Evolutionary conservation across 2,797 vertebrate genomes (phyloP), one percentile per base, ranked within the genome.

Genomic region (Eulemur mongoz): DNA sequence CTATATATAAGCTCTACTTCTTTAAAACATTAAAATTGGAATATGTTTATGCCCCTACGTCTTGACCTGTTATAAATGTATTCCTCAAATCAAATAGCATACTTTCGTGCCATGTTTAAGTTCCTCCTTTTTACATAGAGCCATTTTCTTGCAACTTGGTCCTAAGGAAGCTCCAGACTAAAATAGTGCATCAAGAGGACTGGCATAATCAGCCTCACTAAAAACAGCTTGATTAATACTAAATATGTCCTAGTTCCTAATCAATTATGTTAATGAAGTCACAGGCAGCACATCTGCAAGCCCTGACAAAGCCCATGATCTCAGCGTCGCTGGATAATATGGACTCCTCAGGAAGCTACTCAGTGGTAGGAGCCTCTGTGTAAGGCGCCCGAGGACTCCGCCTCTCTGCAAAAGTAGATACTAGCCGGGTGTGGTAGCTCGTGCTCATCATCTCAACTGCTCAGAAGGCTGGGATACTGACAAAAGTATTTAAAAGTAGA

Each of bases 171-270:
- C 93, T 95, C 65, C 69, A 95, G 78, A 94, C 89, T 65, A 88
- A 97, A 97, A 97, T 97, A 95, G 95, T 94, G 70, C 91, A 95
- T 95, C 93, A 97, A 96, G 89, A 94, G 86, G 95, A 85, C 59
- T 86, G 93, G 93, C 63, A 93, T 91, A 98, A 98, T 97, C 96
- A 98, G 69, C 69, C 54, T 94, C 78, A 86, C 88, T 95, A 96
- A 97, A 97, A 97, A 96, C 96, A 97, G 90, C 96, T 96, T 98
- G 98, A 98, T 98, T 98, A 98, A 98, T 97, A 95, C 96, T 97
- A 97, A 98, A 97, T 96, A 96, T 93, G 96, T 96, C 97, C 95
- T 97, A 87, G 93, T 45, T 96, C 69, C 94, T 98, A 97, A 97
- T 98, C 96, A 96, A 95, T 98, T 97, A 97, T 96, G 95, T 76